Percentiles rank a stretch among this genome's conserved stretches.
These are phyloP conservation scores for Fissipunctia ypsillon DNA, from an alignment of 2,888 invertebrate genomes.

Conservation along the genomic window DNA sequence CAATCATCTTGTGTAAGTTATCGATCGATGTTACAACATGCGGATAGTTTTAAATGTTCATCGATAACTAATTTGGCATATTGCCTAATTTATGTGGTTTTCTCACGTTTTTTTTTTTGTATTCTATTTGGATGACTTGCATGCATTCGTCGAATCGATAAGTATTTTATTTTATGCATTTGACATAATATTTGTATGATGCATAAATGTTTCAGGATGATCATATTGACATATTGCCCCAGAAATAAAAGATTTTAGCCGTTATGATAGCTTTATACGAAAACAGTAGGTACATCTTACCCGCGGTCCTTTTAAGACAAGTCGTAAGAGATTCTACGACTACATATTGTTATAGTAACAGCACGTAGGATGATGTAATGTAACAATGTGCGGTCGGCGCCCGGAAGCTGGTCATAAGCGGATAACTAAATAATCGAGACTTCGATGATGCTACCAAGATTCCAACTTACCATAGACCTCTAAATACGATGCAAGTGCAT, in stretches of 20 bases:
- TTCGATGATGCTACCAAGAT: constrained; percentile 73
- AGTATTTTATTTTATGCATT: background rate
- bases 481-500: constrained; percentile 29
- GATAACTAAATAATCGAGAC: constrained; percentile 81
- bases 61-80: constrained; percentile 24
- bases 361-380: constrained; percentile 62
- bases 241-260: background rate
- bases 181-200: constrained; percentile 13
- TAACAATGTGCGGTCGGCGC: constrained; percentile 55
- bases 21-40: constrained; percentile 16
- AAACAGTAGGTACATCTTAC: no score
- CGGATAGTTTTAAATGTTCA: constrained; percentile 22
- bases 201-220: constrained; percentile 12
- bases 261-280: no score
- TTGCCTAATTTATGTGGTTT: constrained; percentile 15
- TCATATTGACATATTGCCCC: background rate
- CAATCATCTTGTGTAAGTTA: constrained; percentile 42
- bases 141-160: constrained; percentile 2
- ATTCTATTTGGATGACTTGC: background rate
- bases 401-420: constrained; percentile 80
- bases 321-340: constrained; percentile 32
- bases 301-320: background rate
- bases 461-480: constrained; percentile 64
- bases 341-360: constrained; percentile 51
- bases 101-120: constrained; percentile 11